Base-by-base conservation (phyloP, 2,797 vertebrate genomes). In the Amblyopsis hoosieri region DNA sequence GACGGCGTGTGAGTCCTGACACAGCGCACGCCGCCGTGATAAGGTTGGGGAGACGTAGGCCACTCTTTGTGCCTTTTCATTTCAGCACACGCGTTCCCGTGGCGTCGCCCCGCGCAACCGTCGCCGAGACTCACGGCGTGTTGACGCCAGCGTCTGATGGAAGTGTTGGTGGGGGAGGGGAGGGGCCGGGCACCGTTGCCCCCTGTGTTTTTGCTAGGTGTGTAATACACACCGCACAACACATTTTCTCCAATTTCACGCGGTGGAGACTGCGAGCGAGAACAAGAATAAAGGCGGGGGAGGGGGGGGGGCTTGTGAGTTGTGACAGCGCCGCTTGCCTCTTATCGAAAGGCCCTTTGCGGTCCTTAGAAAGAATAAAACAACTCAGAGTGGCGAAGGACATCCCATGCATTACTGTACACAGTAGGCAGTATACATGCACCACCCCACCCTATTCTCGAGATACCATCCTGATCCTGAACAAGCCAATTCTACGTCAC, bases 1-100 rank as follows among this genome's bases (percentile, higher is more conserved):
- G 64, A 66, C 79, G 71, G 69, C 61, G 71, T 80, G 74, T 78
- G 85, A 81, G 85, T 83, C 84, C 81, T 71, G 58, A 79, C 69
- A 60, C 55, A 11, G 68, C 1, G 57, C 33, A 65, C 2, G 11
- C 75, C 3, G 74, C 72, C 80, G 83, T 80, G 78, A 12, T 12
- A 37, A 37, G 33, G 33, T 9, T 37, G 8, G 46, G 3, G 59
- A 71, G 68, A 67, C 50, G 49, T 52, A 37, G 56, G 67, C 59
- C 47, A 49, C 4, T 12, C n/a, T 50, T 62, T 12, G 23, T 42
- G 62, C 45, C 60, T 50, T 73, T 57, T 37, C 33, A 37, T 48
- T 12, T 51, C 45, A 1, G 37, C 13, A 37, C n/a, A 55, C 62
- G 66, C 47, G 76, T 70, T 68, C 81, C 49, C 0, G 55, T 48